Base-by-base conservation (phyloP, 2,888 invertebrate genomes). In the Cantharis rufa region DNA sequence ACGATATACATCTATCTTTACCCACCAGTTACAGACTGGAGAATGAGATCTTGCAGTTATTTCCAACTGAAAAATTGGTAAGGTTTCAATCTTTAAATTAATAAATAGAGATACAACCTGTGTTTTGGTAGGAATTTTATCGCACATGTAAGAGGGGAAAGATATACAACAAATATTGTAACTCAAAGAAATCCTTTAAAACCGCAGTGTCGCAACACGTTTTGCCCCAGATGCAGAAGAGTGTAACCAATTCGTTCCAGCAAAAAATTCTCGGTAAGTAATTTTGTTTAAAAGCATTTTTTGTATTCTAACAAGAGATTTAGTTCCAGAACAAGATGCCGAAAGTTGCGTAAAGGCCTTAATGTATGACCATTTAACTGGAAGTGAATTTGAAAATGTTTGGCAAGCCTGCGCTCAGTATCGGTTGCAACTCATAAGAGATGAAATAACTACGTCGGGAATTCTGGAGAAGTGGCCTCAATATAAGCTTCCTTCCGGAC, bases 151-250 rank as follows among this genome's bases (percentile, higher is more conserved):
- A 62, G 10, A 15, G 62, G 3, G 62, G 62, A 15, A 62, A 62
- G 11, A 62, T 62, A 15, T 62, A 62, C 10, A 62, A 62, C 62
- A 62, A 62, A 16, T 62, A 62, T 9, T 62, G 62, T 2, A 62
- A 62, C 16, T 15, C 73, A 68, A 76, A 76, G 63, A 27, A 18
- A 15, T 70, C 28, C 3, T 32, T 74, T 15, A 74, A 74, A 18
- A 63, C 27, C 10, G 62, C 62, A 15, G 62, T 62, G 11, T 16
- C 62, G 10, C 15, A 62, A 10, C 62, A 62, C 15, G 62, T 62
- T 11, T 4, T 62, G 10, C 62, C 62, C n/a, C 32, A 13, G 32
- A 32, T 5, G 13, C 32, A n/a, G 32, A 32, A 32, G 13, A 32
- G 13, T 4, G 32, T 1, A 1, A 3, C 13, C 13, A 32, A 13